Conservation (phyloP, 2,113 vertebrate species). For the Peromyscus californicus region DNA sequence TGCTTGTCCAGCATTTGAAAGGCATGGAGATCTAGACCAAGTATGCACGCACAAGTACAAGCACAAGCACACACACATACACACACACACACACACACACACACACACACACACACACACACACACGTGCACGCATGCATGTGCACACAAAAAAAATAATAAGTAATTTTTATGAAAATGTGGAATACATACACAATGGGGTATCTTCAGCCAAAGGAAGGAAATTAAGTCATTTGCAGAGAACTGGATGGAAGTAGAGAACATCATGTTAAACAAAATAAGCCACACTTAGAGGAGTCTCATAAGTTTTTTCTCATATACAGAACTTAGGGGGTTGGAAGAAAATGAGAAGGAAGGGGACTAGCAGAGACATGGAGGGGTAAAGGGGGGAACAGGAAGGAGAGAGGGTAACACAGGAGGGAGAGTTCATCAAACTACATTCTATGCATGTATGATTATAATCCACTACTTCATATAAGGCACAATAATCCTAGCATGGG, state of each 20-base stretch:
- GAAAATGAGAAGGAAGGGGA: no score
- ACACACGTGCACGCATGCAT: no score
- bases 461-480: not conserved
- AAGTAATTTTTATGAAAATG: not conserved
- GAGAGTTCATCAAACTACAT: not conserved
- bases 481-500: not conserved
- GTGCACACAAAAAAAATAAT: not conserved
- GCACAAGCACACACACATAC: accelerated
- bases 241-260: not conserved
- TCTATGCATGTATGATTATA: not conserved
- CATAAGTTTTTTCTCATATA: not conserved
- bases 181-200: not conserved
- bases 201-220: not conserved
- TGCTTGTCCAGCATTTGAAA: not conserved
- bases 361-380: not conserved
- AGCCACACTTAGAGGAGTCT: not conserved
- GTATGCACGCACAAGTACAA: no score
- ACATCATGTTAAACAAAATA: not conserved
- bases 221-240: not conserved
- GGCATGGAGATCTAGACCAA: not conserved
- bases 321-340: accelerated
- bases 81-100: not conserved
- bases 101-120: not conserved
- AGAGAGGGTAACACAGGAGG: not conserved
- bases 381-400: not conserved